Evolutionary conservation across 1,140 invertebrate genomes (phyloP).

Genomic region (Aphelinus certus): DNA sequence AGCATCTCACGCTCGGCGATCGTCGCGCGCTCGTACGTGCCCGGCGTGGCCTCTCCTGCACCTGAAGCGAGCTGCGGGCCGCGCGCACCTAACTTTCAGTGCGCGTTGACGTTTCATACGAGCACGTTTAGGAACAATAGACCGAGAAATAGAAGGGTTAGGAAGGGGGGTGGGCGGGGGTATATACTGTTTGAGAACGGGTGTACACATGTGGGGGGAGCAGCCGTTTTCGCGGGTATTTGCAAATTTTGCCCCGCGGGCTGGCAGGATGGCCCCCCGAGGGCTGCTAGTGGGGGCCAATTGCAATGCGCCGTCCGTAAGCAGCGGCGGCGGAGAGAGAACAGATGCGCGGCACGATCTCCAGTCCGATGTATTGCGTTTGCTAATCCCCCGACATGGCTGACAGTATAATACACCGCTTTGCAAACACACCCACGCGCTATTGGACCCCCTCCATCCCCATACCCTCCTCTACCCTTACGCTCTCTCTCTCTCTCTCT

Average conservation of each 20-base stretch:
- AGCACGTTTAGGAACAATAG: too few species aligned
- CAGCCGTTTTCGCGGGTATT: constrained; percentile 55
- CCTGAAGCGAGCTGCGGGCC: too few species aligned
- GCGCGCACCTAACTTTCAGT: too few species aligned
- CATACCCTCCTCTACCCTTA: constrained; percentile 10
- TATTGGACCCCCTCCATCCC: background rate
- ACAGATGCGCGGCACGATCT: constrained; percentile 64
- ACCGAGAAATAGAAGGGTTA: too few species aligned
- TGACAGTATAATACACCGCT: constrained; percentile 65
- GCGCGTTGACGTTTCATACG: too few species aligned
- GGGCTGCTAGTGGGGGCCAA: constrained; percentile 47
- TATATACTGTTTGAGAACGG: constrained; percentile 10
- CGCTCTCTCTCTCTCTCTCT: background rate
- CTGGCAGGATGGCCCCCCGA: background rate
- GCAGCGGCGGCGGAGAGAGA: constrained; percentile 48
- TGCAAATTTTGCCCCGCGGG: constrained; percentile 52
- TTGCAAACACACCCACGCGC: constrained; percentile 56
- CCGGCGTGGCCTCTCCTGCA: too few species aligned
- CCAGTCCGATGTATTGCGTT: constrained; percentile 63
- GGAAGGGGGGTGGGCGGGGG: too few species aligned
- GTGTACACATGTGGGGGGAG: constrained; percentile 14
- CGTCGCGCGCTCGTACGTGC: constrained; percentile 9
- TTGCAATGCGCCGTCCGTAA: constrained; percentile 60
- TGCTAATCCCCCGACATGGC: constrained; percentile 63
- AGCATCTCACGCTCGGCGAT: constrained; percentile 1